Base-by-base conservation (phyloP, 2,888 invertebrate genomes). In the Cephus rjabovi region DNA sequence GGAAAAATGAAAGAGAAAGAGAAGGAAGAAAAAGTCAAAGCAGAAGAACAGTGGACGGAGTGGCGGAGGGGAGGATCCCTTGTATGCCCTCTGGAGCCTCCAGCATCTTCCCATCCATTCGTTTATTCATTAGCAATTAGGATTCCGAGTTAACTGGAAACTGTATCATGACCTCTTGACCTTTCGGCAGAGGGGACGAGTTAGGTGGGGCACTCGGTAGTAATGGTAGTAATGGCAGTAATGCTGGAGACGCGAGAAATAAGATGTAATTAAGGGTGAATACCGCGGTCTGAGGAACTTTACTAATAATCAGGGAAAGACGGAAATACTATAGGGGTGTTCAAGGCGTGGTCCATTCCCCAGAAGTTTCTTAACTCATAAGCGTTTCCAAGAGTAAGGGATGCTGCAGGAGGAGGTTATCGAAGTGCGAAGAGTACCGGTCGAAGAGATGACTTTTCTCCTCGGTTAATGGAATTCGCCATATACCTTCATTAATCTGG, bases 361-460 rank as follows among this genome's bases (percentile, higher is more conserved):
- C 87, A 85, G 81, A 90, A 90, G 87, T 90, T 90, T 90, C 86
- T 88, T 88, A 90, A 89, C 88, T 89, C 87, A 87, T 87, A 88
- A 89, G 89, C 87, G 88, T 84, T 85, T 82, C 15, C 15, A 40
- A 4, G 15, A 6, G 40, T 15, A 40, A 40, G 40, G 40, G 40
- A 40, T 40, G 40, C 40, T 40, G 40, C 15, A 15, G 15, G 15
- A 40, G 40, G 40, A 40, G 12, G 40, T 40, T 40, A 40, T 40
- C 40, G 40, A 40, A 40, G 40, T 15, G 40, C 40, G 15, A 40
- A 40, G 15, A 40, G 37, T 40, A 15, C 37, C 4, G 12, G 4
- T 40, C 37, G 37, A 40, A 40, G 40, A 6, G 40, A 40, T 40
- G 40, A 40, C 40, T 40, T 40, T 40, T 40, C 40, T 15, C 40